phyloP scores from a whole-genome alignment of 2,113 vertebrate species.

The Pan troglodytes region NHGRI_mPanTro3-v2.1_pri NC_072411.2:65596001-65596500 shows the following conservation, averaged over 20 bases:
- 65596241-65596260: not conserved
- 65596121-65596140: not conserved
- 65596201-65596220: not conserved
- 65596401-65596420: slow-evolving; percentile 13
- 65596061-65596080: not conserved
- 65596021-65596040: not conserved
- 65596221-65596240: not conserved
- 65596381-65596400: slow-evolving; percentile 22
- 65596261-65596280: not conserved
- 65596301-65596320: not conserved
- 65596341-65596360: not conserved
- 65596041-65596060: not conserved
- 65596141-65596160: not conserved
- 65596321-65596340: not conserved
- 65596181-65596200: not conserved
- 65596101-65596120: slow-evolving; percentile 27
- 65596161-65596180: not conserved
- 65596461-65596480: slow-evolving; percentile 58
- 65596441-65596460: slow-evolving; percentile 52
- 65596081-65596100: not conserved
- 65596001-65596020: not conserved
- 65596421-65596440: slow-evolving; percentile 29
- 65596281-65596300: not conserved
- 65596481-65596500: slow-evolving; percentile 58
- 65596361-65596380: slow-evolving; percentile 37